A percentile compares a stretch with the other conserved stretches of the same genome.
These are phyloP conservation scores for Euwallacea similis DNA, from an alignment of 1,140 invertebrate genomes.

Conservation along the genomic window DNA sequence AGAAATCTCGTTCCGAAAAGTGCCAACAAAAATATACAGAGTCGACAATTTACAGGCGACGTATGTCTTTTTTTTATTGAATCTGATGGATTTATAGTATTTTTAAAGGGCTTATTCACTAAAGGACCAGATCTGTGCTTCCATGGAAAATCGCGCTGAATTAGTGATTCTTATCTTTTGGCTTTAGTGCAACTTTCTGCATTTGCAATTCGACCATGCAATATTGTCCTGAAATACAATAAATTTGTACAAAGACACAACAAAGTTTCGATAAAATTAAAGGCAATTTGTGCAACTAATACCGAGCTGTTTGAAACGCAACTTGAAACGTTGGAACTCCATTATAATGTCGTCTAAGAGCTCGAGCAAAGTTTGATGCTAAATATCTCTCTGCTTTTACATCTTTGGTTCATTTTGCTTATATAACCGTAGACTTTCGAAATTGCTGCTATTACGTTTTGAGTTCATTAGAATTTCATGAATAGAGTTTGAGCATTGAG, in stretches of 20 bases:
- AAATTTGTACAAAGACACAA: too few species aligned
- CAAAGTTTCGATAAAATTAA: conserved; percentile 16
- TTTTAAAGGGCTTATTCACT: conserved; percentile 34
- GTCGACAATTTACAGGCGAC: conserved; percentile 36
- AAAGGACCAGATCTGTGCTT: conserved; percentile 26
- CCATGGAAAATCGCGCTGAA: conserved; percentile 15
- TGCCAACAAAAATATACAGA: conserved; percentile 40
- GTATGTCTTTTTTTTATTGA: conserved; percentile 39
- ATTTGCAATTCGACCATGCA: too few species aligned
- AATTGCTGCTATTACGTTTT: conserved; percentile 19
- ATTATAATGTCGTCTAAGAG: conserved; percentile 21
- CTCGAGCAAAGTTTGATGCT: conserved; percentile 21
- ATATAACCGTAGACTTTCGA: conserved; percentile 18
- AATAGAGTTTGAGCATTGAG: conserved; percentile 2
- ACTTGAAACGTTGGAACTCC: conserved; percentile 10
- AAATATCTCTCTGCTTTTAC: conserved; percentile 22
- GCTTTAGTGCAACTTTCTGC: too few species aligned
- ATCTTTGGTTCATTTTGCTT: conserved; percentile 23
- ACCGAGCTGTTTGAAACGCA: conserved; percentile 14
- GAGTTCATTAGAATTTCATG: conserved; percentile 15
- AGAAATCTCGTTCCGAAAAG: conserved; percentile 28
- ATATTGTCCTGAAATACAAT: too few species aligned
- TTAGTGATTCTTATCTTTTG: conserved; percentile 19
- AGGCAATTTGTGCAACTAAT: conserved; percentile 30
- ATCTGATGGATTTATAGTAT: conserved; percentile 37